phyloP scores from a whole-genome alignment of 2,113 vertebrate genomes.

The Corythaixoides concolor region DNA sequence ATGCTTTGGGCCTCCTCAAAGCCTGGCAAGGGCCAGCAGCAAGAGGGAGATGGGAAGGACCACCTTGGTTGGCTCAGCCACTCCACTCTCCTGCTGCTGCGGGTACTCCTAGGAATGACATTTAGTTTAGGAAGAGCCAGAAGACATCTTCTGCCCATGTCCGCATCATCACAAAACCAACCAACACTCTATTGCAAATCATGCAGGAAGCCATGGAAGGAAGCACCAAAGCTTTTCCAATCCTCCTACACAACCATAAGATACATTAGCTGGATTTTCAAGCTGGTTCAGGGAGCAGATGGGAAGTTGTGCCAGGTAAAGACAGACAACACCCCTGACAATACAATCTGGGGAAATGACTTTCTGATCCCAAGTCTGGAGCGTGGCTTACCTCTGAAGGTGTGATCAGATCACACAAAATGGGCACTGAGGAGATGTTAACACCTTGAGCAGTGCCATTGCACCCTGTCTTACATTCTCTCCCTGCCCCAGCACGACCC shows the following conservation, averaged over 20 bases:
- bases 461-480: neutral
- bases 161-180: neutral
- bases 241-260: neutral
- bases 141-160: neutral
- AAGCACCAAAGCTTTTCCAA: neutral
- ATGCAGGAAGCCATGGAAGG: neutral
- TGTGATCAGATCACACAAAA: neutral
- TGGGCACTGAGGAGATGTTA: rapidly evolving
- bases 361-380: neutral
- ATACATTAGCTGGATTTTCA: rapidly evolving
- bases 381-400: neutral
- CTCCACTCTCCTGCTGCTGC: neutral
- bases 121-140: neutral
- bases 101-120: neutral
- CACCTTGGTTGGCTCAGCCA: neutral
- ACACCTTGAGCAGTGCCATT: rapidly evolving
- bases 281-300: neutral
- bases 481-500: neutral
- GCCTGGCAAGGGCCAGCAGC: neutral
- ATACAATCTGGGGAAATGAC: neutral
- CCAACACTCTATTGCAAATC: neutral
- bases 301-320: neutral
- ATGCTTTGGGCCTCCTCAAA: neutral
- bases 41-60: neutral
- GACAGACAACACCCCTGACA: neutral